Conservation (phyloP, 2,888 invertebrate genomes). For the Platynereis dumerilii region DNA sequence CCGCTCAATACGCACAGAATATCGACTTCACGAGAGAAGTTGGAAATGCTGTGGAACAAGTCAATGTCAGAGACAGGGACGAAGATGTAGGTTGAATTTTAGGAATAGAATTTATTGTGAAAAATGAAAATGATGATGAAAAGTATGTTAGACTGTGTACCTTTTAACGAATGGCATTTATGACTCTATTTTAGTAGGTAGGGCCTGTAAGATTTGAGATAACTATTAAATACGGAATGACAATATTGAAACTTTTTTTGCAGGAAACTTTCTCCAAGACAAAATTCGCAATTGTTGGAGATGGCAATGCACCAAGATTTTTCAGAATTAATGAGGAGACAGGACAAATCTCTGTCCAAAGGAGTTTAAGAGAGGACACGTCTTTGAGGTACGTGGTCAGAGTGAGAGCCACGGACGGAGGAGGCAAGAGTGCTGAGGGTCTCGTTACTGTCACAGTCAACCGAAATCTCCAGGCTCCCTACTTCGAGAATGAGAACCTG, state of each 20-base stretch:
- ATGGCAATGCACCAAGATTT: slow-evolving; percentile 34
- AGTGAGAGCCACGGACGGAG: slow-evolving; percentile 50
- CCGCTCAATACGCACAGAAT: slow-evolving; percentile 24
- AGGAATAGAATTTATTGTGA: neutral
- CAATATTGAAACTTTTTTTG: no score
- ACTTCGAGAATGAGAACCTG: slow-evolving; percentile 37
- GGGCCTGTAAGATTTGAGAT: no score
- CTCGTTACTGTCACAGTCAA: slow-evolving; percentile 45
- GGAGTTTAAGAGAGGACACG: slow-evolving; percentile 36
- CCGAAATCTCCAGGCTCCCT: slow-evolving; percentile 48
- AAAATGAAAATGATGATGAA: neutral
- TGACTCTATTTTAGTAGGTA: neutral
- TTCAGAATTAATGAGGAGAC: slow-evolving; percentile 32
- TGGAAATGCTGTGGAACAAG: slow-evolving; percentile 32
- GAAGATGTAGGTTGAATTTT: slow-evolving; percentile 34
- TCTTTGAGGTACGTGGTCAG: slow-evolving; percentile 40
- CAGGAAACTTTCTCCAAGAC: slow-evolving; percentile 36
- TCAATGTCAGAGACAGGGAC: slow-evolving; percentile 47
- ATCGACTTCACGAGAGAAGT: slow-evolving; percentile 31
- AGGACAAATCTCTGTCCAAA: slow-evolving; percentile 34
- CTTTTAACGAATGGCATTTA: neutral
- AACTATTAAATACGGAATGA: no score
- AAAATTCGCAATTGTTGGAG: slow-evolving; percentile 37
- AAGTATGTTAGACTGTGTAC: neutral
- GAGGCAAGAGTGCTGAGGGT: slow-evolving; percentile 40